Percentiles rank a stretch among this genome's conserved stretches.
Evolutionary conservation across 1,140 invertebrate species (phyloP).

Genomic region (Cepaea nemoralis): DNA sequence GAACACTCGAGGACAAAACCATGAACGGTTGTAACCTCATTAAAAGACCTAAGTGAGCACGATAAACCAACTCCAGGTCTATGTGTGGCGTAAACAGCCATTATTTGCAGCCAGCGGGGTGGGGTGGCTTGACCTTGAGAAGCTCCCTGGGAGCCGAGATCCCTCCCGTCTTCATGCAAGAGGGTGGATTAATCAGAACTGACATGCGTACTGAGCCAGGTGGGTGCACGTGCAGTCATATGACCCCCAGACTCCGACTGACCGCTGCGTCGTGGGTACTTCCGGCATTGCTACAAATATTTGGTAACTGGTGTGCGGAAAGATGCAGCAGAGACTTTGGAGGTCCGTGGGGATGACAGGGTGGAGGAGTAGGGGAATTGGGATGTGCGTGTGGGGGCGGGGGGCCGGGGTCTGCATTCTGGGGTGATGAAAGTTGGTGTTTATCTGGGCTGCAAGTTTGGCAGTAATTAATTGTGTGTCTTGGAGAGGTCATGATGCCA

Average conservation of each 20-base stretch:
- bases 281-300: neutral
- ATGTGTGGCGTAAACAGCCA: neutral
- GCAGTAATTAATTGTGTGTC: neutral
- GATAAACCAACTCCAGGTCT: neutral
- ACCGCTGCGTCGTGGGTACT: constrained; percentile 3
- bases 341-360: neutral
- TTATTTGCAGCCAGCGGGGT: neutral
- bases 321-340: neutral
- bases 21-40: neutral
- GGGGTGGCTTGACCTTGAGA: neutral
- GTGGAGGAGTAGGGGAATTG: too few relatives aligned
- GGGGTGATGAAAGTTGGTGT: too few relatives aligned
- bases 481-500: neutral
- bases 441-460: too few relatives aligned
- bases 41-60: neutral
- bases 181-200: neutral
- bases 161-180: neutral
- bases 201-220: neutral
- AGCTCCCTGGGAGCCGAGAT: neutral
- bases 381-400: too few relatives aligned
- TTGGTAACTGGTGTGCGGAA: neutral
- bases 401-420: too few relatives aligned
- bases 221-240: neutral
- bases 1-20: neutral
- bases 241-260: neutral